Conservation (phyloP, 1,140 invertebrate species). For the Adelges cooleyi region DNA sequence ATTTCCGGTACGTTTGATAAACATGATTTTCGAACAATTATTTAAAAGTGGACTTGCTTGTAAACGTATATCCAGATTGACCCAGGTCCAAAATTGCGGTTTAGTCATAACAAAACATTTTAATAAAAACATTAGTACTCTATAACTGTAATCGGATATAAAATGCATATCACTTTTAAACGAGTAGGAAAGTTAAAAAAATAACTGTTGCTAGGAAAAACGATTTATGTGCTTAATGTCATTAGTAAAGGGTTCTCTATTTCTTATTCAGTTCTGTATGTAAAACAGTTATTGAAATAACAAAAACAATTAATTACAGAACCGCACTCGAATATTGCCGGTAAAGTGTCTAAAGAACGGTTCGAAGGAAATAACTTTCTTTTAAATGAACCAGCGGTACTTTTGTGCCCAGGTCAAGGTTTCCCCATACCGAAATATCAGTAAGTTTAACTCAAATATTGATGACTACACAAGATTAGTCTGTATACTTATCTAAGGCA, state of each 20-base stretch:
- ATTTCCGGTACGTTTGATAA: conserved; percentile 33
- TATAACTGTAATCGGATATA: no score
- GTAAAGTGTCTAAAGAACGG: conserved; percentile 48
- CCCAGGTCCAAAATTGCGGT: no score
- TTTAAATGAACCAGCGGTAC: conserved; percentile 40
- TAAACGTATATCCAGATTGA: no score
- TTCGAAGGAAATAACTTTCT: conserved; percentile 42
- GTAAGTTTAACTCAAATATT: no score
- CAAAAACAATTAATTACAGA: conserved; percentile 40
- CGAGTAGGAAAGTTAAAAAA: no score
- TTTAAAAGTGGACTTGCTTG: no score
- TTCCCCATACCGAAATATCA: conserved; percentile 55
- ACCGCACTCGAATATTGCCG: conserved; percentile 53
- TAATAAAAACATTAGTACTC: no score
- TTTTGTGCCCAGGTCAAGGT: conserved; percentile 49
- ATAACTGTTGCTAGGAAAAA: conserved; percentile 11
- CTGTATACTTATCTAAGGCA: no score
- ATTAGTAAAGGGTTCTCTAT: conserved; percentile 35
- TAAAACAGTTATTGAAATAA: not conserved
- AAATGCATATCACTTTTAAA: no score
- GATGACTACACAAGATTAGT: no score
- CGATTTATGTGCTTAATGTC: conserved; percentile 34
- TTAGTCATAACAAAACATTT: no score
- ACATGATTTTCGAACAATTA: no score
- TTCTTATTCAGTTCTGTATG: conserved; percentile 35